phyloP scores from a whole-genome alignment of 2,797 vertebrate species.

The Neostethus bicornis region DNA sequence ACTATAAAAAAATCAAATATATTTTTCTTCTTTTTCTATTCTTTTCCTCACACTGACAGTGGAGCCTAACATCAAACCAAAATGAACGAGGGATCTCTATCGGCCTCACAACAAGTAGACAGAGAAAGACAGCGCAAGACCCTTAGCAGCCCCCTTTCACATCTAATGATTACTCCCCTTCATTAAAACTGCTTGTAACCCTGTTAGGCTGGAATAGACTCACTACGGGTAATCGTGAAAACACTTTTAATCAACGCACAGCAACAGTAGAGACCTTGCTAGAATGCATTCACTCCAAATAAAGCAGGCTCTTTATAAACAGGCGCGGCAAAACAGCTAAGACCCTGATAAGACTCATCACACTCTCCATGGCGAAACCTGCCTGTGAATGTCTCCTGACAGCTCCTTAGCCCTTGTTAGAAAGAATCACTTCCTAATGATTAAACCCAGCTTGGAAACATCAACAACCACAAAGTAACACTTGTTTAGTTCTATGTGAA shows the following conservation, averaged over 20 bases:
- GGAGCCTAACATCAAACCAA: slow-evolving; percentile 15
- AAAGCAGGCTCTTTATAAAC: slow-evolving; percentile 78
- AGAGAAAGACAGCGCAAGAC: slow-evolving; percentile 56
- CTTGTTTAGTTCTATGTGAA: slow-evolving; percentile 57
- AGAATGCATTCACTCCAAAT: slow-evolving; percentile 80
- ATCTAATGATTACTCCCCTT: slow-evolving; percentile 73
- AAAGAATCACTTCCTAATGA: slow-evolving; percentile 81
- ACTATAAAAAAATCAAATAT: slow-evolving; percentile 8
- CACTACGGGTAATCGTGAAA: slow-evolving; percentile 82
- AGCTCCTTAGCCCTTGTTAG: slow-evolving; percentile 81
- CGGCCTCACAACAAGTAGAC: slow-evolving; percentile 44
- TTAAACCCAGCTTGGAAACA: slow-evolving; percentile 77
- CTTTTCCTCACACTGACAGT: not conserved
- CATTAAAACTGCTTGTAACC: slow-evolving; percentile 81
- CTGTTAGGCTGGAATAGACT: slow-evolving; percentile 80
- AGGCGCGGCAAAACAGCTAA: slow-evolving; percentile 78
- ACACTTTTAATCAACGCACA: slow-evolving; percentile 82
- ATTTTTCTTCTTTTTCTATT: slow-evolving; percentile 1
- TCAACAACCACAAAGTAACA: slow-evolving; percentile 71
- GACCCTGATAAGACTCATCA: slow-evolving; percentile 81
- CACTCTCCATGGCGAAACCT: slow-evolving; percentile 81
- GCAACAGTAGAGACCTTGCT: slow-evolving; percentile 83
- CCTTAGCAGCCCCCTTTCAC: slow-evolving; percentile 69
- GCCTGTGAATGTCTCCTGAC: slow-evolving; percentile 81
- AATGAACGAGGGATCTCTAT: slow-evolving; percentile 29